phyloP scores from a whole-genome alignment of 2,113 vertebrate species.

The Corythaixoides concolor region DNA sequence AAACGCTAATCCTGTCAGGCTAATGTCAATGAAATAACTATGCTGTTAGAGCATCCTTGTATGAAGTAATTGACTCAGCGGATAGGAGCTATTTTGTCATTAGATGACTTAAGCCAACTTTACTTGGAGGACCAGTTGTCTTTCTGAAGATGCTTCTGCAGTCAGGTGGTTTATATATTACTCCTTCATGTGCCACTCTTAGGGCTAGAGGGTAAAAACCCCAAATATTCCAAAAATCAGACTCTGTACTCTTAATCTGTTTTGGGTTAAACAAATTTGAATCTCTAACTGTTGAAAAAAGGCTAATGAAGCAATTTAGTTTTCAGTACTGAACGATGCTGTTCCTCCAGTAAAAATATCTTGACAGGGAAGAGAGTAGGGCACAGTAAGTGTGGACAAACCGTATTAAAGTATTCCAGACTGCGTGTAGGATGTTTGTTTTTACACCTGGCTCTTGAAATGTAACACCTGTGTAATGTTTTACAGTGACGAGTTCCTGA shows the following conservation, averaged over 20 bases:
- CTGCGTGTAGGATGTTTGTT: constrained; percentile 4
- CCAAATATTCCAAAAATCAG: not conserved
- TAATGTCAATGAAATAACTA: not conserved
- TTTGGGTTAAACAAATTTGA: not conserved
- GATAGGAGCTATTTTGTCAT: not conserved
- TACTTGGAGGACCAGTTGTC: not conserved
- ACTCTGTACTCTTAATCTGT: not conserved
- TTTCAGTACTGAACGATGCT: not conserved
- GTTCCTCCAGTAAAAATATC: not conserved
- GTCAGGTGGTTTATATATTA: not conserved
- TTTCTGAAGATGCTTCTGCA: not conserved
- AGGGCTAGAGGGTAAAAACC: not conserved
- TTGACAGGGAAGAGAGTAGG: not conserved
- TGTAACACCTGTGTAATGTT: not conserved
- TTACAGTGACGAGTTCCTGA: constrained; percentile 1
- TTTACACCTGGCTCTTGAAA: constrained; percentile 41
- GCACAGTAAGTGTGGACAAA: not conserved
- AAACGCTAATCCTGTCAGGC: not conserved
- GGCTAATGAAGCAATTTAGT: not conserved
- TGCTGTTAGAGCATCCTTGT: not conserved
- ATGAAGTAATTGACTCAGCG: not conserved
- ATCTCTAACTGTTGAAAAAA: not conserved
- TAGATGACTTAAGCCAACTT: not conserved
- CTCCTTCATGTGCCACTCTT: not conserved
- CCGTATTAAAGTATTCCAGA: not conserved